Evolutionary conservation across 2,797 vertebrate species (phyloP), one percentile per base, ranked within the genome.

Genomic region (Dendrocincla fuliginosa): DNA sequence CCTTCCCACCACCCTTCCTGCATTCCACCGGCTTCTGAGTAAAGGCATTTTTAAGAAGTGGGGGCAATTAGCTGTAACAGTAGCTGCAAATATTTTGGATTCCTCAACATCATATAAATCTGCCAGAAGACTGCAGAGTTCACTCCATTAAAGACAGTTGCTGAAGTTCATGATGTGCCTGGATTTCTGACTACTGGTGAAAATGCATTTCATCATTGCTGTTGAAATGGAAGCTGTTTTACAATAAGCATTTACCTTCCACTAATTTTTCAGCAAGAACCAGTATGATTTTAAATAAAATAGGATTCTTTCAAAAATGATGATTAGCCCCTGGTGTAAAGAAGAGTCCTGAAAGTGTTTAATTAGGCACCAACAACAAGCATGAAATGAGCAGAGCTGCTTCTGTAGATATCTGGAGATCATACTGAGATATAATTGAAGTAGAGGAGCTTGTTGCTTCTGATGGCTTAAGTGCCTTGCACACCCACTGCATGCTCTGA

Each of bases 391-490:
- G 87, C 37, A 75, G 79, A 74, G 53, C 82, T 60, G 78, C 55
- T 90, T 60, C 65, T 55, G 83, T 80, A 65, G 80, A 49, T 85
- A 68, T 44, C 60, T 55, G 74, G 77, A 90, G 79, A 94, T 95
- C 77, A 57, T 1, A 94, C 47, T 67, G 91, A 76, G 89, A 63
- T 82, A 77, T 46, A 87, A 94, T 88, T 89, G 94, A 95, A 77
- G 70, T 20, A 44, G 67, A 86, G 75, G 65, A 90, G 41, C 74
- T 83, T 89, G 80, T 90, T 96, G 67, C 59, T 84, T 74, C 89
- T 94, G 84, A 92, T 87, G 74, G 83, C 87, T 96, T 96, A 67
- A 95, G 95, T 80, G 89, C 88, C 59, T 87, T 84, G 60, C 86
- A 86, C 87, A 95, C 89, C 90, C 91, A 90, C 79, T 79, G 65